Evolutionary conservation across 92 coral and sea anemone species (phyloP).

Genomic region (Bergia sp.): DNA sequence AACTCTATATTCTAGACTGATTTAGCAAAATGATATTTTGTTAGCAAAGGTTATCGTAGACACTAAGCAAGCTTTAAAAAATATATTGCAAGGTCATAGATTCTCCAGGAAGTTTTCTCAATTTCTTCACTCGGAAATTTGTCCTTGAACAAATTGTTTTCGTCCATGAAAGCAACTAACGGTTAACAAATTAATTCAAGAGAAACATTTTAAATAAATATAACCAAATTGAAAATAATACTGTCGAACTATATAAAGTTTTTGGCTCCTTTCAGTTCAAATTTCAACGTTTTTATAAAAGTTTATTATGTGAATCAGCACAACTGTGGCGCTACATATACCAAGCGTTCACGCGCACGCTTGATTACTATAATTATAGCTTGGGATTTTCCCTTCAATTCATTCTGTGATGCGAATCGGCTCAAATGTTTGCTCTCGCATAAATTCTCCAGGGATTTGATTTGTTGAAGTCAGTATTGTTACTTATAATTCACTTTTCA

Average conservation of each 20-base stretch:
- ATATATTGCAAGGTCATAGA: neutral
- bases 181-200: neutral
- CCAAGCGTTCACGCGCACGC: neutral
- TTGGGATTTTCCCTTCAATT: too few relatives aligned
- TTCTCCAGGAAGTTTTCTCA: neutral
- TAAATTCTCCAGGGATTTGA: too few relatives aligned
- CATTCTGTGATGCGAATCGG: neutral
- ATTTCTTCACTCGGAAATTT: neutral
- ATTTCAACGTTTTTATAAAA: too few relatives aligned
- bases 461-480: too few relatives aligned
- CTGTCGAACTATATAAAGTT: too few relatives aligned
- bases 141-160: neutral
- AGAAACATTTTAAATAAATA: too few relatives aligned
- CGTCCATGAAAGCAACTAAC: too few relatives aligned
- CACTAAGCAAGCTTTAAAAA: too few relatives aligned
- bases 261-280: neutral
- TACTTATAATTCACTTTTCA: neutral
- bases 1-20: neutral
- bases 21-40: neutral
- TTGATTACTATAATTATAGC: too few relatives aligned
- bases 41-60: neutral
- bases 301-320: neutral
- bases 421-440: neutral
- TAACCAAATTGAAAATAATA: too few relatives aligned
- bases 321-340: neutral